phyloP scores from a whole-genome alignment of 2,888 invertebrate species.

The Andrena haemorrhoa region DNA sequence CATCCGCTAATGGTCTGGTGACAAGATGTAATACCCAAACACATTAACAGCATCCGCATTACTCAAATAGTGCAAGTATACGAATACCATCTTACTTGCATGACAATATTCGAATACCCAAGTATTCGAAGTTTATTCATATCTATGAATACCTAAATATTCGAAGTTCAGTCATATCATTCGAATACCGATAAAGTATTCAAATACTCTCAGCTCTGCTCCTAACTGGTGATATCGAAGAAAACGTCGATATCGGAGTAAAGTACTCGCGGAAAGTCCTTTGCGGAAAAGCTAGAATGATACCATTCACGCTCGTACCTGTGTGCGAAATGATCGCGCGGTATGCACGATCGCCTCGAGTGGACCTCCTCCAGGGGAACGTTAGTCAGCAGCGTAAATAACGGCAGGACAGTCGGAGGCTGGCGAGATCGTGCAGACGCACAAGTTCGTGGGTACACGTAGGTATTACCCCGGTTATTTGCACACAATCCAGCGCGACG shows the following conservation, averaged over 20 bases:
- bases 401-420: slow-evolving; percentile 36
- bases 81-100: too few species aligned
- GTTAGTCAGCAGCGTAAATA: slow-evolving; percentile 58
- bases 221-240: too few species aligned
- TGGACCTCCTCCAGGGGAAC: slow-evolving; percentile 46
- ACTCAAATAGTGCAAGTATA: too few species aligned
- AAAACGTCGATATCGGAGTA: not conserved
- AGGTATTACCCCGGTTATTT: slow-evolving; percentile 61
- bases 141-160: too few species aligned
- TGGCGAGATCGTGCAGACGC: slow-evolving; percentile 16
- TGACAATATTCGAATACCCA: too few species aligned
- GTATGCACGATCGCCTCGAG: slow-evolving; percentile 51
- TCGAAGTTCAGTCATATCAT: too few species aligned
- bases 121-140: too few species aligned
- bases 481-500: slow-evolving; percentile 64
- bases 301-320: slow-evolving; percentile 41
- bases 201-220: too few species aligned
- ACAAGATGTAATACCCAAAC: too few species aligned
- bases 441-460: slow-evolving; percentile 36
- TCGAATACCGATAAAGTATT: too few species aligned
- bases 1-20: too few species aligned
- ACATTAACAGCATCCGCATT: too few species aligned
- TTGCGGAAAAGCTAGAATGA: not conserved
- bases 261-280: not conserved
- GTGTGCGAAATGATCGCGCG: slow-evolving; percentile 55